Evolutionary conservation across 30 jellyfish, hydroid and myxozoan genomes (phyloP).

Genomic region (Catostylus mosaicus): DNA sequence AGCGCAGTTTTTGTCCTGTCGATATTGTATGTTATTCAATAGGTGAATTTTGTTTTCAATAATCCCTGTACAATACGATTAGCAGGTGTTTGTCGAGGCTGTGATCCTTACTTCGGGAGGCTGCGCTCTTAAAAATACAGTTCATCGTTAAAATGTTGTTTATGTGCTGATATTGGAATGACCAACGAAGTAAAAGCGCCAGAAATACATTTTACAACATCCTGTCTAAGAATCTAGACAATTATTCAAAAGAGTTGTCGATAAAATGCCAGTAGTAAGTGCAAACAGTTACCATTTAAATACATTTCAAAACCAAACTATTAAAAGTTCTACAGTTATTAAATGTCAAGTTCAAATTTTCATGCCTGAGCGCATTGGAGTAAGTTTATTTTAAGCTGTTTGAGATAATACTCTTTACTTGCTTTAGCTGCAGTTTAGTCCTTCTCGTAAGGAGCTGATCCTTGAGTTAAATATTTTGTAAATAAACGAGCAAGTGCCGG

Average conservation of each 20-base stretch:
- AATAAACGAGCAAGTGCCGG: not conserved
- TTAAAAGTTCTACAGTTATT: too few relatives aligned
- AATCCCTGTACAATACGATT: conserved; percentile 11
- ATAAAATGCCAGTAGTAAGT: not conserved
- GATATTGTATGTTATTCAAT: not conserved
- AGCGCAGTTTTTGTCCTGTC: conserved; percentile 20
- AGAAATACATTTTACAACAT: not conserved
- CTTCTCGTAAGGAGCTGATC: not conserved
- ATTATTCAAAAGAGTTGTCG: not conserved
- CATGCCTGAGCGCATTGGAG: not conserved
- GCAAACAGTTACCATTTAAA: not conserved
- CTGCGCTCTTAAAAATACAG: too few relatives aligned
- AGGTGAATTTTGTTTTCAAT: conserved; percentile 40
- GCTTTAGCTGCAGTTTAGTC: too few relatives aligned
- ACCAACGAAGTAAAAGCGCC: not conserved
- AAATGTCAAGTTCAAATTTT: too few relatives aligned
- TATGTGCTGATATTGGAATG: not conserved
- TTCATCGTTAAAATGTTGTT: too few relatives aligned
- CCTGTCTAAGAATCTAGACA: not conserved
- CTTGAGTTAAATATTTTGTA: not conserved
- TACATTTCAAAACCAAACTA: not conserved
- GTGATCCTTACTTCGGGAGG: too few relatives aligned
- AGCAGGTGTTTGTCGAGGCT: conserved; percentile 45
- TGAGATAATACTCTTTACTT: too few relatives aligned
- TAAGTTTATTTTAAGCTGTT: too few relatives aligned